These are phyloP conservation scores for Zaprionus obscuricornis DNA, from an alignment of 2,888 invertebrate species.

Conservation along the genomic window DNA sequence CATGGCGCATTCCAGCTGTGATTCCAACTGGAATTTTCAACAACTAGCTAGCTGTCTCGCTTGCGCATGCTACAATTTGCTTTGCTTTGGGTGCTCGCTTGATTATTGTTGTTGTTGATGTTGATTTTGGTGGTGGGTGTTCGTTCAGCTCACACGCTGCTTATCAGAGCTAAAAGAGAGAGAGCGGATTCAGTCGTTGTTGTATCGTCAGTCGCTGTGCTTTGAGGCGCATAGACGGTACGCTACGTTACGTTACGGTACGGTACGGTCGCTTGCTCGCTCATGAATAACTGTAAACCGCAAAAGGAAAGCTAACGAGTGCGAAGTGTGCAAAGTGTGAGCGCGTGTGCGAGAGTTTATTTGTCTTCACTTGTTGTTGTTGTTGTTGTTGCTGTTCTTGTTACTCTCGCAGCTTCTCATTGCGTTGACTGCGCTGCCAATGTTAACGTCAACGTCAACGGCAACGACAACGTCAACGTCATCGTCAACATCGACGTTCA, in stretches of 20 bases:
- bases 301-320: constrained; percentile 32
- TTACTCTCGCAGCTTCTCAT: constrained; percentile 41
- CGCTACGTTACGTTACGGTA: constrained; percentile 10
- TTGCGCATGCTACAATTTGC: constrained; percentile 17
- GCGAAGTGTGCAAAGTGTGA: constrained; percentile 10
- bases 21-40: constrained; percentile 67
- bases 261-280: constrained; percentile 28
- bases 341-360: constrained; percentile 4
- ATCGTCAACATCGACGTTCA: constrained; percentile 41
- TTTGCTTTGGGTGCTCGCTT: no score
- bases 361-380: no score
- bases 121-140: constrained; percentile 32
- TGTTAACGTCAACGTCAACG: constrained; percentile 4
- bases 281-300: constrained; percentile 41
- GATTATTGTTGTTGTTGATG: constrained; percentile 12
- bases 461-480: constrained; percentile 4
- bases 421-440: constrained; percentile 19
- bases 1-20: constrained; percentile 50
- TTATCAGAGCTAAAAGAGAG: constrained; percentile 23
- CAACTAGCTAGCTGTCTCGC: constrained; percentile 34
- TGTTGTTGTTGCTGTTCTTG: constrained; percentile 21
- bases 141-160: constrained; percentile 18
- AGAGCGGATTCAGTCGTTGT: constrained; percentile 6
- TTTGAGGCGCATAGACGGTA: constrained; percentile 54
- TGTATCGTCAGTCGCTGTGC: constrained; percentile 57